Evolutionary conservation across 1,140 invertebrate genomes (phyloP), one percentile per base, ranked within the genome.

Genomic region (Gryon sp.): DNA sequence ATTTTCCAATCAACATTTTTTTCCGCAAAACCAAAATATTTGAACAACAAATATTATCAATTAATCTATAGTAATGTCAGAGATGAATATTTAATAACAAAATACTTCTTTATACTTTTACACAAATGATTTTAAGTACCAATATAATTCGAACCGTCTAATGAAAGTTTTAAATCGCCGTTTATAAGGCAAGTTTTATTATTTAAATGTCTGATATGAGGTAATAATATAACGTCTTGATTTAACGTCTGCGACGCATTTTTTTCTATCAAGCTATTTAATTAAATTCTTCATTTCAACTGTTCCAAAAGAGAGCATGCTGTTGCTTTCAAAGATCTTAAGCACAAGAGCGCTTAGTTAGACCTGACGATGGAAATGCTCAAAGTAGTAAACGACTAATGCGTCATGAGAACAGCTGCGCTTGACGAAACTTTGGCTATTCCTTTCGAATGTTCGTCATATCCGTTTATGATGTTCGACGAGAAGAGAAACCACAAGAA

Each of bases 311-410:
- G n/a, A 22, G 14, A 59, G 53, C 43, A 34, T 41, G 40, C 46
- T 41, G 30, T 38, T 62, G 62, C 62, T 76, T 63, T 63, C 59
- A 53, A 12, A 9, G 19, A 45, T 50, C 18, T 60, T 41, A n/a
- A 53, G 32, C 32, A 8, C 43, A 36, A 41, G 41, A 48, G 52
- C 20, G 43, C 53, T 73, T 73, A 63, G 63, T 78, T 78, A 74
- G 69, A n/a, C 45, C 28, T 48, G 32, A 70, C 43, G 57, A 60
- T 68, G 66, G 65, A 74, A 73, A 74, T 65, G 69, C 69, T 75
- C 60, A 48, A 74, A 74, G 65, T 79, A 66, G 48, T 79, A 63
- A 76, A 79, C 66, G 72, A 75, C 62, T 79, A 78, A 78, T 78
- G 69, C 65, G 53, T 75, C 65, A 74, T 34, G 24, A 28, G 77